phyloP scores from a whole-genome alignment of 2,113 vertebrate genomes.

The Austrofundulus limnaeus region DNA sequence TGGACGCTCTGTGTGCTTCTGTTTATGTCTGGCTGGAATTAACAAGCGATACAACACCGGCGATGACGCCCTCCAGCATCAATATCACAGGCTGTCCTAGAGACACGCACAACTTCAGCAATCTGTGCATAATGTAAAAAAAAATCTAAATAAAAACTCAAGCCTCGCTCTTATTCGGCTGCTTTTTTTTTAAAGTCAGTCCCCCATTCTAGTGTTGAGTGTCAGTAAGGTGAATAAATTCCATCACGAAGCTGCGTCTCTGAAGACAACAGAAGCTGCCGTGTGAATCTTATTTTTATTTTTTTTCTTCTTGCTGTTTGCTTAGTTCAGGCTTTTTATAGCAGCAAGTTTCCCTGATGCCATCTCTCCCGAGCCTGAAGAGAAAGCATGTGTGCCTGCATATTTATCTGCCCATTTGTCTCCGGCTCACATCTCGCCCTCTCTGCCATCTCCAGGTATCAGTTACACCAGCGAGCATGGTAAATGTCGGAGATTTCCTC shows the following conservation, averaged over 20 bases:
- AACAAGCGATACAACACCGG: constrained; percentile 46
- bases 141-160: constrained; percentile 8
- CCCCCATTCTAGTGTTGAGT: constrained; percentile 7
- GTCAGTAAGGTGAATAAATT: constrained; percentile 30
- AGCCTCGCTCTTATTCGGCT: constrained; percentile 37
- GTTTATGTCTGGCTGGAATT: constrained; percentile 60
- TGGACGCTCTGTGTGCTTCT: constrained; percentile 44
- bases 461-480: constrained; percentile 30
- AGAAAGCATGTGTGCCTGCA: constrained; percentile 39
- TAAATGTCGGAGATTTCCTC: constrained; percentile 45
- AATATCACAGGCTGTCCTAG: not conserved
- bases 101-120: constrained; percentile 14
- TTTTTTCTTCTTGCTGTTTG: not conserved
- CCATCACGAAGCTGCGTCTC: constrained; percentile 10
- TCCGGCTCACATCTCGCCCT: constrained; percentile 38
- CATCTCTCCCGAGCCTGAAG: constrained; percentile 23
- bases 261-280: constrained; percentile 16
- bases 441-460: constrained; percentile 37
- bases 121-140: constrained; percentile 4
- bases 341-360: constrained; percentile 25
- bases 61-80: constrained; percentile 48
- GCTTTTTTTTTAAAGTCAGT: constrained; percentile 23
- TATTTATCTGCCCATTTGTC: constrained; percentile 58
- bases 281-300: constrained; percentile 20
- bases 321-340: constrained; percentile 34